Base-by-base conservation (phyloP, 2,888 invertebrate species). In the Tortricodes alternella region DNA sequence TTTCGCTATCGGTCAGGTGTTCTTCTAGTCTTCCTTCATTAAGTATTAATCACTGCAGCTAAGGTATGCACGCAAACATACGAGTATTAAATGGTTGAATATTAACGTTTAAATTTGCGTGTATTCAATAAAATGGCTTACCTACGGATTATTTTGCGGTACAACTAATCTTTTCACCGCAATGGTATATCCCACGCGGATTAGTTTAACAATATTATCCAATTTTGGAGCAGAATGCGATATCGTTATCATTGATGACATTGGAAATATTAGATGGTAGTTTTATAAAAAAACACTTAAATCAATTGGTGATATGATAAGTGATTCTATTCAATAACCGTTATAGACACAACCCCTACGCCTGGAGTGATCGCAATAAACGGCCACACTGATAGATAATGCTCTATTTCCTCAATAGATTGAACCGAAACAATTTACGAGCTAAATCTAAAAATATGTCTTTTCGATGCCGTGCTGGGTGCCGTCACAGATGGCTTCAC, bases 401-500 rank as follows among this genome's bases (percentile, higher is more conserved):
- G 80, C 71, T 80, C 74, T 71, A 65, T 71, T 78, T 73, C 78
- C 87, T 86, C 87, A 88, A 88, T 83, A 86, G 87, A 89, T 89
- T 86, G 83, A 80, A 85, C 84, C 69, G 80, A 73, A 84, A 87
- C 87, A 88, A 89, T 89, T 89, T 89, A 89, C 83, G 86, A 87
- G 86, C 82, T 83, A 87, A 87, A 88, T 88, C 88, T 88, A 88
- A 89, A 89, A 90, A 89, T 89, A 89, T 89, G 89, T 86, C 87
- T 85, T 82, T 83, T 78, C 83, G 78, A 87, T 86, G 77, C 80
- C 83, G 82, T 78, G 77, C 77, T 75, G 66, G 63, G 73, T 73
- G 68, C 73, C 82, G 89, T 86, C 89, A 85, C 89, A 90, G 89
- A 89, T 89, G 89, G 88, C 85, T 87, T 76, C 88, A 87, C 89